Percentiles rank a stretch among this genome's conserved stretches.
These are phyloP conservation scores for Coptodon rendalli DNA, from an alignment of 2,113 vertebrate species.

Conservation along the genomic window DNA sequence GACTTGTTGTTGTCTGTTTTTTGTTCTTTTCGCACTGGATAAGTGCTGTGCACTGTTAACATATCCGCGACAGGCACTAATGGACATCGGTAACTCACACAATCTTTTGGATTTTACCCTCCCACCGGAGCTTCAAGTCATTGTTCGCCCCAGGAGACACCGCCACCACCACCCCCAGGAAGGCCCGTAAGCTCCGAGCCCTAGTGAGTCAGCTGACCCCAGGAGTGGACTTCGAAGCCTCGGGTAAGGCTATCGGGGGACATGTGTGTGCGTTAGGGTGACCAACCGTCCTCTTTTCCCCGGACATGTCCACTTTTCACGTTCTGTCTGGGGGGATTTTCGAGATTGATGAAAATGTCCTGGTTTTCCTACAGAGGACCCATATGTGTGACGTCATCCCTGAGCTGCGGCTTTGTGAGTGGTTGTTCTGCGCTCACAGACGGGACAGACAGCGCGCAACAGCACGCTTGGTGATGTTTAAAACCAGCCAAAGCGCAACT, in stretches of 20 bases:
- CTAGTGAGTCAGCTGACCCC: not conserved
- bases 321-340: not conserved
- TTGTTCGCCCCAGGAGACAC: not conserved
- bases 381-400: not conserved
- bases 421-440: not conserved
- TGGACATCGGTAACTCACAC: not conserved
- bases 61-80: not conserved
- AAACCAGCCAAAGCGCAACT: not conserved
- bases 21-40: not conserved
- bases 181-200: not conserved
- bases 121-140: not conserved
- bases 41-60: not conserved
- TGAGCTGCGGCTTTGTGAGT: not conserved
- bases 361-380: not conserved
- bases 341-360: not conserved
- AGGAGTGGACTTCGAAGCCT: not conserved
- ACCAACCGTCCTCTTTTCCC: not conserved
- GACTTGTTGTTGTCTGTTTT: not conserved
- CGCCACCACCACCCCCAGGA: not conserved
- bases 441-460: not conserved
- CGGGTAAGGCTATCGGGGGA: not conserved
- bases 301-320: not conserved
- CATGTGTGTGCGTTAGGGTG: not conserved
- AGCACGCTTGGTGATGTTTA: not conserved
- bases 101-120: not conserved